Conservation (phyloP, 1,140 invertebrate species). For the Lucilia cuprina region DNA sequence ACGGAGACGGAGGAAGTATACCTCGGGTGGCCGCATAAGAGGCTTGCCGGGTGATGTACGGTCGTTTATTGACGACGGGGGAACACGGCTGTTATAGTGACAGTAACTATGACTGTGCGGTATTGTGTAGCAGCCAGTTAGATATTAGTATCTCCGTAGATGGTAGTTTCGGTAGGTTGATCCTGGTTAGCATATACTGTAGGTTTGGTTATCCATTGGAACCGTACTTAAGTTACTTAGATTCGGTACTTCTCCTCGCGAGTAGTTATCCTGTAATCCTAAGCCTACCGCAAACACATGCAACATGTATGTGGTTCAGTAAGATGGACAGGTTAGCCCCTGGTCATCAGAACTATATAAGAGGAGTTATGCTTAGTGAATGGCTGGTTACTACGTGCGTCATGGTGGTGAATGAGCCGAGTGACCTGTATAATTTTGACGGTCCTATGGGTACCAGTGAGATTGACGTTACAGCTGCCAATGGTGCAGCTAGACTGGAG, state of each 20-base stretch:
- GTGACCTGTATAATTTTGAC: background rate
- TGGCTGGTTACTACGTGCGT: background rate
- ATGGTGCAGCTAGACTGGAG: too few species aligned
- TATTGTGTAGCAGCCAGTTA: background rate
- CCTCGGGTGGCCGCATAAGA: too few species aligned
- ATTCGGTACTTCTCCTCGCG: conserved; percentile 35
- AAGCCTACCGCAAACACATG: background rate
- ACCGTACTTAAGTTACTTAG: conserved; percentile 35
- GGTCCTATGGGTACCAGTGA: background rate
- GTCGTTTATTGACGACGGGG: too few species aligned
- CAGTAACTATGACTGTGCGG: background rate
- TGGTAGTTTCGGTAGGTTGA: background rate
- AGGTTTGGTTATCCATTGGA: conserved; percentile 37
- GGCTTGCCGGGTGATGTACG: too few species aligned
- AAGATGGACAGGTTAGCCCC: too few species aligned
- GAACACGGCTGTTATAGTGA: background rate
- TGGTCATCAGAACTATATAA: too few species aligned
- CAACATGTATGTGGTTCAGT: too few species aligned
- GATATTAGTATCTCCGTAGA: too few species aligned
- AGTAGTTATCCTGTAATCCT: conserved; percentile 27
- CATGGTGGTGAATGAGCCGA: background rate
- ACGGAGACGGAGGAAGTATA: too few species aligned
- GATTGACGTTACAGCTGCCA: background rate
- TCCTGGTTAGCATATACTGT: conserved; percentile 33
- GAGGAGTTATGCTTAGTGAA: too few species aligned